phyloP scores from a whole-genome alignment of 64 coral and sea anemone genomes.

The Stylophora pistillata region DNA sequence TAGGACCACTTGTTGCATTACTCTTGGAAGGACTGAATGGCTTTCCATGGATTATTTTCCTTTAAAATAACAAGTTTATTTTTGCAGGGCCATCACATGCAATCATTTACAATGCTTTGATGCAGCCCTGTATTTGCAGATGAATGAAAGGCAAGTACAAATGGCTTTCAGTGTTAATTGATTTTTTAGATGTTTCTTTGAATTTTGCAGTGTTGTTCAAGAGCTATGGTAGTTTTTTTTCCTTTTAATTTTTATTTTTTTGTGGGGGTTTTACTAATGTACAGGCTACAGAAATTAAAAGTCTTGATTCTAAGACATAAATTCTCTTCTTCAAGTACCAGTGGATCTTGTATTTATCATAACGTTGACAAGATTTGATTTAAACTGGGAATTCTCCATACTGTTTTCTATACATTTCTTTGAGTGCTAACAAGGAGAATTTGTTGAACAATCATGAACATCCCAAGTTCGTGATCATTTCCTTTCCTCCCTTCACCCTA shows the following conservation, averaged over 20 bases:
- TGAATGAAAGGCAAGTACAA: slow-evolving; percentile 86
- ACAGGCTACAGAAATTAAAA: too few relatives aligned
- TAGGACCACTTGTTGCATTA: too few relatives aligned
- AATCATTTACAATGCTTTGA: slow-evolving; percentile 98
- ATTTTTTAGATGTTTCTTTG: neutral
- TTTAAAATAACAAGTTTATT: neutral
- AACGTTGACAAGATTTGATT: too few relatives aligned
- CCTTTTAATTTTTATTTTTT: neutral
- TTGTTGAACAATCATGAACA: too few relatives aligned
- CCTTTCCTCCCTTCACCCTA: too few relatives aligned
- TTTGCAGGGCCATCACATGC: slow-evolving; percentile 80
- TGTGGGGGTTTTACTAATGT: neutral
- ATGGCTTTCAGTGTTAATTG: neutral
- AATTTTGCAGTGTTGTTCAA: neutral
- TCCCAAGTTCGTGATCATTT: too few relatives aligned
- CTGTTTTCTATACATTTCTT: too few relatives aligned
- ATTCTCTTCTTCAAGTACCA: too few relatives aligned
- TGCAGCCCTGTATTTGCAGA: slow-evolving; percentile 94
- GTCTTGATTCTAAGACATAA: too few relatives aligned
- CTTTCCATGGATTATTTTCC: neutral
- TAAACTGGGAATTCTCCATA: too few relatives aligned
- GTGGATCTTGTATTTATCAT: too few relatives aligned
- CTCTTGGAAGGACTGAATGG: neutral
- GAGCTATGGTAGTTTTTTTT: neutral
- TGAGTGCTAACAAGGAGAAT: too few relatives aligned